Percentiles rank a stretch among this genome's conserved stretches.
Evolutionary conservation across 2,797 vertebrate genomes (phyloP).

Genomic region (Sebastes hopkinsi): DNA sequence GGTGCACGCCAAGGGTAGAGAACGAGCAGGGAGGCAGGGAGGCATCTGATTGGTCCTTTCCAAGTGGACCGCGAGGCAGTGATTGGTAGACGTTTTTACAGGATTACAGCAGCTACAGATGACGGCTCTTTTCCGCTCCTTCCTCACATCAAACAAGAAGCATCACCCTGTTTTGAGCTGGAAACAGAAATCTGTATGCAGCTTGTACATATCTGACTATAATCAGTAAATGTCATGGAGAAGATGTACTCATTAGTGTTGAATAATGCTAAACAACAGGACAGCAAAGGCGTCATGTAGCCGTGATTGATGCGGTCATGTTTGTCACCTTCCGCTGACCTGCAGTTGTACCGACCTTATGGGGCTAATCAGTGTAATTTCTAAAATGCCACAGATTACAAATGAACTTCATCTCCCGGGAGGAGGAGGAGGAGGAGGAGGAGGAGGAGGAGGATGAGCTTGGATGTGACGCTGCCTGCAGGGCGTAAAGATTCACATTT

Average conservation of each 20-base stretch:
- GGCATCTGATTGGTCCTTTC: too few species aligned
- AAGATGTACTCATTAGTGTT: neutral
- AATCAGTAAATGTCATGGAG: conserved; percentile 5
- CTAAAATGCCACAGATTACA: conserved; percentile 30
- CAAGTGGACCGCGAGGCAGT: too few species aligned
- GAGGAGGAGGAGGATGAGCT: neutral
- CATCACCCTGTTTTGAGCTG: neutral
- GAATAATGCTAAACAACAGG: neutral
- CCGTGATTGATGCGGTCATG: neutral
- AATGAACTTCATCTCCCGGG: conserved; percentile 6
- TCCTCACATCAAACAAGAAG: too few species aligned
- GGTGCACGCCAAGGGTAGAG: too few species aligned
- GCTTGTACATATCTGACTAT: neutral
- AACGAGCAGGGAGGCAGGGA: too few species aligned
- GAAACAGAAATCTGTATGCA: neutral
- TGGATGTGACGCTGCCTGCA: neutral
- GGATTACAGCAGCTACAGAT: too few species aligned
- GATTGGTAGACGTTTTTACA: too few species aligned
- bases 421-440: neutral
- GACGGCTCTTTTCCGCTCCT: too few species aligned
- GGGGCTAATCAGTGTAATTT: conserved; percentile 21
- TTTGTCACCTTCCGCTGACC: conserved; percentile 3
- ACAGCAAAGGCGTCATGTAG: neutral
- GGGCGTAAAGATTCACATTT: conserved; percentile 1
- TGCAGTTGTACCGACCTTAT: neutral